Conservation (phyloP, 1,140 invertebrate species). For the Musca domestica region DNA sequence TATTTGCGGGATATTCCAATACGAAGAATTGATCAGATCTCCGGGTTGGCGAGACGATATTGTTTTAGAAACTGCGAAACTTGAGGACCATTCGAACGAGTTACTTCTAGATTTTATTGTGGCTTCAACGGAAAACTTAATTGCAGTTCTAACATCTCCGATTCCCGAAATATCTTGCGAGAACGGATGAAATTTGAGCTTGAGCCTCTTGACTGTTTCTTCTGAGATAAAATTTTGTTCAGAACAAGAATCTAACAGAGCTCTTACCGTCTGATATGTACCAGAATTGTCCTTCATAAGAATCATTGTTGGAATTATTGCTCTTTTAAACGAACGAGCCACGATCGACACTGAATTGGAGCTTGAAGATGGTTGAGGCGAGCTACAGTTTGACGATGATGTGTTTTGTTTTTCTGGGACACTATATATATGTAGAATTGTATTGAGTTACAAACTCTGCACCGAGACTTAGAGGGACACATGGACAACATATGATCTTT, state of each 20-base stretch:
- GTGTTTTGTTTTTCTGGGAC: background rate
- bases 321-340: no score
- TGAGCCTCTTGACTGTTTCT: background rate
- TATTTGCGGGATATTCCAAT: background rate
- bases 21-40: background rate
- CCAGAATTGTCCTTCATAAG: slow-evolving; percentile 22
- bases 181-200: background rate
- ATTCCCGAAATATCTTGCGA: background rate
- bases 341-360: no score
- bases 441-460: background rate
- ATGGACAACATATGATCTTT: no score
- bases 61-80: no score
- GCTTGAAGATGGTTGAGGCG: no score
- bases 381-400: background rate
- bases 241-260: slow-evolving; percentile 20
- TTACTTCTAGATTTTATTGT: no score
- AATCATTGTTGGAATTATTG: background rate
- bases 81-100: background rate
- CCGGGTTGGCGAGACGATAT: no score
- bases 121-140: background rate
- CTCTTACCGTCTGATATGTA: slow-evolving; percentile 12
- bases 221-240: no score
- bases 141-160: background rate
- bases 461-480: no score
- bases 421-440: no score